A percentile compares a stretch with the other conserved stretches of the same genome.
phyloP scores from a whole-genome alignment of 2,113 vertebrate species.

The Petroica traversi region DNA sequence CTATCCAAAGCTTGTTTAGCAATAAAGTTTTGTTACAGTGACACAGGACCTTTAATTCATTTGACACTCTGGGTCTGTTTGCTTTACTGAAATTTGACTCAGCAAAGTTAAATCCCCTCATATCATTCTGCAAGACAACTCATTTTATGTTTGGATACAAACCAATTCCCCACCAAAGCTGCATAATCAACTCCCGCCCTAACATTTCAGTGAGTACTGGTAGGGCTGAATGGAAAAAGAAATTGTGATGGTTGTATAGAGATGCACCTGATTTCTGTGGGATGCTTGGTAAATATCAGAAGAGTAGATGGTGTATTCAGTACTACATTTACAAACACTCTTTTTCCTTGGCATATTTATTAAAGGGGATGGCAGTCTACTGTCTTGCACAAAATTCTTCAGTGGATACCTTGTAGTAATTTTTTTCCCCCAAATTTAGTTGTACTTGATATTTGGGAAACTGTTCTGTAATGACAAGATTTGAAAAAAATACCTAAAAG shows the following conservation, averaged over 20 bases:
- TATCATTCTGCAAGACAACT: neutral
- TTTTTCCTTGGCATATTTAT: neutral
- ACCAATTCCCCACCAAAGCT: neutral
- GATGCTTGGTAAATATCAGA: neutral
- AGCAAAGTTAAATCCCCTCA: conserved; percentile 6
- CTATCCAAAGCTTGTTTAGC: neutral
- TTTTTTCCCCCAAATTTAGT: neutral
- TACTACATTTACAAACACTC: neutral
- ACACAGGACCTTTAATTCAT: neutral
- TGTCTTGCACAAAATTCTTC: neutral
- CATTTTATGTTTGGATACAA: neutral
- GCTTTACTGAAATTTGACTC: conserved; percentile 21
- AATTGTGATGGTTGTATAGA: neutral
- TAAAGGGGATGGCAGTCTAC: neutral
- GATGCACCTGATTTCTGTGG: neutral
- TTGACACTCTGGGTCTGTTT: neutral
- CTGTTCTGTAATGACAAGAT: neutral
- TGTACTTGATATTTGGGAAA: neutral
- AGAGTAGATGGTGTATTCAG: neutral
- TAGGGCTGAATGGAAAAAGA: neutral
- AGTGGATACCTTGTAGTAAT: neutral
- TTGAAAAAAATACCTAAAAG: neutral
- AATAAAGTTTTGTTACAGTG: neutral
- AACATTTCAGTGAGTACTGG: neutral
- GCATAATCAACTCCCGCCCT: neutral